Evolutionary conservation across 2,888 invertebrate species (phyloP).

Genomic region (Acrocera orbiculus): DNA sequence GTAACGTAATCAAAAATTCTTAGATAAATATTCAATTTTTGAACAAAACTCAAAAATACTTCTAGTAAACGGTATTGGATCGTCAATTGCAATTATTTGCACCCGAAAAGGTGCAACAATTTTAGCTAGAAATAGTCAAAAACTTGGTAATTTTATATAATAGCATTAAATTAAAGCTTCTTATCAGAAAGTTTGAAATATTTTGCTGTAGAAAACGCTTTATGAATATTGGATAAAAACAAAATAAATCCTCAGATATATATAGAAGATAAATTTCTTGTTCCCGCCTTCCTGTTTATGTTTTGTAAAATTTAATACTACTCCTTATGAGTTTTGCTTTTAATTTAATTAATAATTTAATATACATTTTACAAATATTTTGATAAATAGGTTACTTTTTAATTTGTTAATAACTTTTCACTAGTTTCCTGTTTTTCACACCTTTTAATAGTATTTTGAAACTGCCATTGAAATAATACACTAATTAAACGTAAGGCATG

Average conservation of each 20-base stretch:
- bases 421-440: too few relatives aligned
- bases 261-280: conserved; percentile 46
- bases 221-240: conserved; percentile 38
- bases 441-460: conserved; percentile 23
- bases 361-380: too few relatives aligned
- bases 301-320: too few relatives aligned
- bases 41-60: too few relatives aligned
- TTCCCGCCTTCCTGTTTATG: too few relatives aligned
- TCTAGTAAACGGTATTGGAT: conserved; percentile 93
- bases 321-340: too few relatives aligned
- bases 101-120: conserved; percentile 73
- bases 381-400: too few relatives aligned
- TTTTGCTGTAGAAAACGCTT: conserved; percentile 32
- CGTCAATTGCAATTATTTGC: conserved; percentile 59
- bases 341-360: too few relatives aligned
- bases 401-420: too few relatives aligned
- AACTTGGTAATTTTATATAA: too few relatives aligned
- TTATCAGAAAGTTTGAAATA: not conserved
- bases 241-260: conserved; percentile 36
- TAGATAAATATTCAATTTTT: too few relatives aligned
- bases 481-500: conserved; percentile 44
- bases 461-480: conserved; percentile 25
- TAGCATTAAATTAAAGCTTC: not conserved
- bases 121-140: conserved; percentile 61
- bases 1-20: too few relatives aligned